A percentile compares a stretch with the other conserved stretches of the same genome.
phyloP scores from a whole-genome alignment of 2,888 invertebrate genomes.

The Plebejus melissa region DNA sequence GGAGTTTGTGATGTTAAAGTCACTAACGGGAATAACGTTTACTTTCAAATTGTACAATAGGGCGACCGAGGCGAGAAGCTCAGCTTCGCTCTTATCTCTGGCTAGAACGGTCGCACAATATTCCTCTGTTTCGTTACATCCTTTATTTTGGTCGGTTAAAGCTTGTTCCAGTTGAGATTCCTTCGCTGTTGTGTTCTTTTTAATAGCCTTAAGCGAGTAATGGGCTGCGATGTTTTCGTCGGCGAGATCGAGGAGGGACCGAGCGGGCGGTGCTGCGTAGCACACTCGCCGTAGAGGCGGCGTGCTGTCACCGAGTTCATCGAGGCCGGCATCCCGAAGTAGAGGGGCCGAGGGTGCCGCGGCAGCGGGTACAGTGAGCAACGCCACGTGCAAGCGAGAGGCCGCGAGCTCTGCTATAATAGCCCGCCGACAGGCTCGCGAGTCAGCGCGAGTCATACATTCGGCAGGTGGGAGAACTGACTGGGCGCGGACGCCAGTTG shows the following conservation, averaged over 20 bases:
- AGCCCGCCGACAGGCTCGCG: constrained; percentile 40
- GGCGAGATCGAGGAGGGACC: constrained; percentile 56
- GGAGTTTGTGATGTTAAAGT: constrained; percentile 32
- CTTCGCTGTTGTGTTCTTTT: neutral
- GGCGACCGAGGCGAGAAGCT: constrained; percentile 42
- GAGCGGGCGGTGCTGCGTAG: constrained; percentile 42
- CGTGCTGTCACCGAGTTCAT: constrained; percentile 53
- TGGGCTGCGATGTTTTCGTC: constrained; percentile 41
- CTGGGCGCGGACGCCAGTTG: constrained; percentile 43
- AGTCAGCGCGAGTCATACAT: constrained; percentile 38
- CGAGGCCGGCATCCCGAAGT: constrained; percentile 54
- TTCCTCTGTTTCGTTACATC: neutral
- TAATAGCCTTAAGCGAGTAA: constrained; percentile 40
- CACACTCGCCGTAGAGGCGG: constrained; percentile 53
- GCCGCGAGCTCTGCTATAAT: constrained; percentile 40
- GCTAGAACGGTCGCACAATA: constrained; percentile 50
- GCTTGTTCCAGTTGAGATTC: constrained; percentile 11
- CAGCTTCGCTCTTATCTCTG: constrained; percentile 47
- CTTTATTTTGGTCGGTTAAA: neutral
- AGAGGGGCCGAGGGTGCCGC: constrained; percentile 41
- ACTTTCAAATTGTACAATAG: constrained; percentile 42
- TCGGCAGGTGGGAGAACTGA: constrained; percentile 39
- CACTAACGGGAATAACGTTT: constrained; percentile 41
- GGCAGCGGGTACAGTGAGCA: constrained; percentile 47
- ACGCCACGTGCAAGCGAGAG: constrained; percentile 43